phyloP scores from a whole-genome alignment of 2,888 invertebrate species.

The Drosophila ezoana region DNA sequence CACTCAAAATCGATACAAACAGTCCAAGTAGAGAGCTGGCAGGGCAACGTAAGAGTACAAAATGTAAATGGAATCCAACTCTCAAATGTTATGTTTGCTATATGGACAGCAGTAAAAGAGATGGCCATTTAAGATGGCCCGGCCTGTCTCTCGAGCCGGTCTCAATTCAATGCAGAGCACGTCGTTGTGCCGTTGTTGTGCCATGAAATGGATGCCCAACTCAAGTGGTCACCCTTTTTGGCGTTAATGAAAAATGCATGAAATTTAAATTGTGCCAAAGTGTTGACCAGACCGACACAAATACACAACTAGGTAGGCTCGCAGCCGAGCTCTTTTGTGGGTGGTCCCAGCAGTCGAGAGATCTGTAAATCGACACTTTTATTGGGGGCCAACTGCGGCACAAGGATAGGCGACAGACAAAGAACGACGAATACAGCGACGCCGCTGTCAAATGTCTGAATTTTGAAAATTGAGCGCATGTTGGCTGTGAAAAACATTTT shows the following conservation, averaged over 20 bases:
- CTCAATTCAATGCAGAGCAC: constrained; percentile 26
- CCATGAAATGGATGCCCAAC: constrained; percentile 42
- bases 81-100: constrained; percentile 51
- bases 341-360: constrained; percentile 31
- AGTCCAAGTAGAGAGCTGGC: constrained; percentile 14
- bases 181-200: constrained; percentile 29
- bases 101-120: constrained; percentile 64
- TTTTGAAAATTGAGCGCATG: constrained; percentile 41
- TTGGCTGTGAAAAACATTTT: constrained; percentile 37
- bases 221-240: constrained; percentile 60
- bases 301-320: constrained; percentile 1
- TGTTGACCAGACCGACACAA: constrained; percentile 49
- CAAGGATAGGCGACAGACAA: constrained; percentile 6
- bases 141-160: constrained; percentile 13
- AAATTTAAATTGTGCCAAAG: constrained; percentile 82
- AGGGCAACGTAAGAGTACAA: constrained; percentile 29
- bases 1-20: constrained; percentile 79
- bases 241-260: constrained; percentile 83
- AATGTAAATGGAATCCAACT: constrained; percentile 64
- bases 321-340: constrained; percentile 26
- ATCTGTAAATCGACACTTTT: constrained; percentile 62
- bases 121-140: constrained; percentile 74
- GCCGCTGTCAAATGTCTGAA: constrained; percentile 70
- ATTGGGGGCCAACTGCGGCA: constrained; percentile 35
- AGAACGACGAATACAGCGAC: constrained; percentile 55